Evolutionary conservation across 1,140 invertebrate genomes (phyloP), one percentile per base, ranked within the genome.

Genomic region (Daktulosphaira vitifoliae): DNA sequence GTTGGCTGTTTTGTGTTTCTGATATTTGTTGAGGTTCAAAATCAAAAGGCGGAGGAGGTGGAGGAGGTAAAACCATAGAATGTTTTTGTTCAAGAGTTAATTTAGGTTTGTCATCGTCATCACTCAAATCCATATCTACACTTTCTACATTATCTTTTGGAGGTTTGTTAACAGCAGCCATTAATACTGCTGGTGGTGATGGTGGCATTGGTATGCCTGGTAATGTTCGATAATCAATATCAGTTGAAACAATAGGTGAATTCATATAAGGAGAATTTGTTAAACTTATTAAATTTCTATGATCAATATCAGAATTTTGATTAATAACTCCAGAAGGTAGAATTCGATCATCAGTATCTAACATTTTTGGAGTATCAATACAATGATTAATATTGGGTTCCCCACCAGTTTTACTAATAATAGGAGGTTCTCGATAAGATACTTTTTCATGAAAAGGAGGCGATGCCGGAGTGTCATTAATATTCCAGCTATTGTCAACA

Each of bases 261-360:
- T 46, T 59, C 33, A 68, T 39, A n/a, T 72, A 74, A 5, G 83
- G 83, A 69, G 84, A 86, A 29, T 86, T 85, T 11, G 87, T 90
- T 4, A 90, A 73, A 68, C 86, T 85, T 69, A 90, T 90, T n/a
- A 90, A 73, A 76, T 90, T 90, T 68, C 87, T 79, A 71, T 90
- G 87, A 75, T 89, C 87, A 18, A 90, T 84, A 64, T 72, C 72
- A n/a, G 65, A 65, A 52, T 68, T 68, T 49, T 65, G 39, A 22
- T 44, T 11, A 16, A 18, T 42, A 4, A 52, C 39, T 26, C 65
- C 29, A 48, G 37, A 38, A 18, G 37, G 23, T 18, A 22, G 16
- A 16, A 48, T 26, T 53, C 68, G 38, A 53, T 69, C 68, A 52
- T 70, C 69, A 37, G 54, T 66, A 62, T 70, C 69, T 29, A 53